Evolutionary conservation across 1,140 invertebrate genomes (phyloP).

Genomic region (Zaprionus ornatus): DNA sequence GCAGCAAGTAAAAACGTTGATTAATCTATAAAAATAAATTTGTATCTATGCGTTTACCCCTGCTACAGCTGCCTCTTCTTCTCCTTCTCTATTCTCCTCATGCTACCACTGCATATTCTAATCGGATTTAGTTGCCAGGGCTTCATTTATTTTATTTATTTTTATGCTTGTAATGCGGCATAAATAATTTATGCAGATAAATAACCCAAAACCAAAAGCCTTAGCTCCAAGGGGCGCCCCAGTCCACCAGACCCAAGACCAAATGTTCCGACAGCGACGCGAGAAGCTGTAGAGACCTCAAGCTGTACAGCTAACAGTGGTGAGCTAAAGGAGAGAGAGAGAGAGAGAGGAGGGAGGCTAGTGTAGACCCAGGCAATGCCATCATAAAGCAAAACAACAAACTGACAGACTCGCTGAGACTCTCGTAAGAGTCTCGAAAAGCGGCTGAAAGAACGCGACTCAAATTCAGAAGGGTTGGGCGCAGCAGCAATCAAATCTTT

Average conservation of each 20-base stretch:
- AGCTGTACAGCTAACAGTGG: constrained; percentile 7
- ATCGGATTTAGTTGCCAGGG: constrained; percentile 73
- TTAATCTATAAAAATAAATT: constrained; percentile 82
- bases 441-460: constrained; percentile 40
- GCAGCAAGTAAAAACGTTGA: constrained; percentile 66
- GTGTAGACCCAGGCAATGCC: constrained; percentile 36
- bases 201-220: constrained; percentile 70
- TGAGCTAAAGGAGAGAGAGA: background rate
- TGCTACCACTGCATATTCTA: constrained; percentile 68
- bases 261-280: background rate
- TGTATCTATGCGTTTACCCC: constrained; percentile 57
- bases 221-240: constrained; percentile 49
- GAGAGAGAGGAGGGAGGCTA: background rate
- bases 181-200: constrained; percentile 82
- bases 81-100: background rate
- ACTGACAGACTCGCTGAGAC: constrained; percentile 38
- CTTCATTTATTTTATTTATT: constrained; percentile 82
- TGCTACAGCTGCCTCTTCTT: constrained; percentile 36
- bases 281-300: background rate
- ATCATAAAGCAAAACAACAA: constrained; percentile 72
- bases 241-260: background rate
- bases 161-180: constrained; percentile 80
- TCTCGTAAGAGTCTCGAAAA: constrained; percentile 15
- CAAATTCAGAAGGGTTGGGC: constrained; percentile 52
- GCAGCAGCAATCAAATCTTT: constrained; percentile 43